Base-by-base conservation (phyloP, 1,140 invertebrate species). In the Listronotus oregonensis region DNA sequence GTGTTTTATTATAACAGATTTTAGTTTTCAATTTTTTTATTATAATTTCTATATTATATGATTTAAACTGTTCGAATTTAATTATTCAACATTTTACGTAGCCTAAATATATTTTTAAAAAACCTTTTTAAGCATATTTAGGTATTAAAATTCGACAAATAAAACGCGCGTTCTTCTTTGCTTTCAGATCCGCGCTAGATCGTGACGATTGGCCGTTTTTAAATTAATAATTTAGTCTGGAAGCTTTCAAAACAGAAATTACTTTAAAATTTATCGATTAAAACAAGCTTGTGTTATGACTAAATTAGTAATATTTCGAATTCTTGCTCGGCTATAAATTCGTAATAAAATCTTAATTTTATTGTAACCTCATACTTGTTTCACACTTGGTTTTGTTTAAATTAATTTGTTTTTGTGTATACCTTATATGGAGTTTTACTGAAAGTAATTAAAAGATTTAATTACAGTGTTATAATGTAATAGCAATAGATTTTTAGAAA, bases 201-300 rank as follows among this genome's bases (percentile, higher is more conserved):
- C 58, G 58, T 60, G 58, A 60, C 58, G 58, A 60, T 60, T 15
- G 58, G 14, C 52, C 46, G 34, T 27, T 60, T 51, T 60, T 31
- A 34, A n/a, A 60, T 50, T 60, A 60, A 50, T 51, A 46, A 60
- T 60, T 58, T 60, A 60, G 58, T 60, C 58, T 60, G 58, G 58
- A 32, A 9, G n/a, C 47, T 51, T 60, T 60, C 58, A 60, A 60
- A 60, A 60, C 58, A 60, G 18, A 50, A 21, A 40, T 60, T 57
- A 65, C 42, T 65, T 55, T 32, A 34, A 37, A 58, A 65, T 65
- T 65, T 65, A 60, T 60, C 58, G 58, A 60, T 60, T 40, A 50
- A 60, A 60, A 60, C 63, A 56, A 56, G 27, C 40, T 34, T n/a
- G 43, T 51, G 63, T 65, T 56, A 65, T 54, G 63, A 57, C 52